Evolutionary conservation across 2,797 vertebrate species (phyloP), one percentile per base, ranked within the genome.

Genomic region (Sebastiscus tertius): DNA sequence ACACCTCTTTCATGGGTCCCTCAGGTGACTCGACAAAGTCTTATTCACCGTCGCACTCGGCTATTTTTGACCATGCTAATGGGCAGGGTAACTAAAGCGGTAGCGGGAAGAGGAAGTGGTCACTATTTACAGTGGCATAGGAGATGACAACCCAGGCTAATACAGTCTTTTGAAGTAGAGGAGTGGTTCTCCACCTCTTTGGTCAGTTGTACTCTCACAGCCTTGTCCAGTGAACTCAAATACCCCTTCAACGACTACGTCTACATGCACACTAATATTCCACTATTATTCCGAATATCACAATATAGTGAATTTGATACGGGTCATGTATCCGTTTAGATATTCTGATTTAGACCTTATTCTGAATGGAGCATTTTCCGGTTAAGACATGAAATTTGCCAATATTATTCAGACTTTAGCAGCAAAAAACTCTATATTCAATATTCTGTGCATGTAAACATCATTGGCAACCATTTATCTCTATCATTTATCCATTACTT

Each of bases 11-110:
- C 82, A 63, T 5, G 49, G 73, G 73, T 88, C 84, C 81, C 80
- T 55, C 36, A 81, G 79, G 73, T 91, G 83, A 83, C 76, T 75
- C 60, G 63, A 93, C 90, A 90, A 91, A 87, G 90, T 91, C 86
- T 88, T 75, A 92, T 93, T 94, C 90, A 93, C 55, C 22, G 36
- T 74, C 10, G 3, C 68, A 54, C 80, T 46, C 5, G 1, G 42
- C 87, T 94, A 90, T 92, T 93, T 93, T 78, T 86, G 82, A 79
- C 77, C 72, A 69, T 62, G 10, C 79, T 82, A 85, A 87, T 81
- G 58, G 63, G 69, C 75, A 70, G 83, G 80, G 68, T 46, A 81
- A 87, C 71, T 78, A 52, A 72, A 63, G 87, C 67, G 54, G 87
- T 33, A 56, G 72, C 78, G 84, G 85, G 81, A 91, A 86, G 75